Evolutionary conservation across 2,888 invertebrate genomes (phyloP).

Genomic region (Tachina lurida): DNA sequence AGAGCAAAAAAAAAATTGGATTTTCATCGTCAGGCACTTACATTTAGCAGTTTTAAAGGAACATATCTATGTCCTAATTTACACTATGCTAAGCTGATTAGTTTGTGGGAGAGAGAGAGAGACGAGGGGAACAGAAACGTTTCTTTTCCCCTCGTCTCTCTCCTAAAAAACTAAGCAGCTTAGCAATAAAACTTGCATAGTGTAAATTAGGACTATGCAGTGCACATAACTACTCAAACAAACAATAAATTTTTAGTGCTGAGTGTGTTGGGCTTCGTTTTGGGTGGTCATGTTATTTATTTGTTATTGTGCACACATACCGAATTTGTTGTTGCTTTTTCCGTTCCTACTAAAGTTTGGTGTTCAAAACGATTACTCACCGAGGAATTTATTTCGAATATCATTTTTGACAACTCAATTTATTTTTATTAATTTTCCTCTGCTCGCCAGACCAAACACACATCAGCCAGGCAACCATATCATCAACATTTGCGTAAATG

Average conservation of each 20-base stretch:
- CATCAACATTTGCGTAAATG: conserved; percentile 38
- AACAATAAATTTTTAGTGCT: background rate
- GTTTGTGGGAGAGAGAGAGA: too few relatives aligned
- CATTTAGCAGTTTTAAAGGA: conserved; percentile 71
- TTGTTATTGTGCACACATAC: conserved; percentile 30
- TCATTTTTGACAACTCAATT: conserved; percentile 83
- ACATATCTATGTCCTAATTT: too few relatives aligned
- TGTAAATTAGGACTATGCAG: too few relatives aligned
- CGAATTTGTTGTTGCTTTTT: conserved; percentile 38
- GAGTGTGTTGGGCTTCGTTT: conserved; percentile 32
- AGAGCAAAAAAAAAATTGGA: conserved; percentile 77
- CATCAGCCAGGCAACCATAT: conserved; percentile 39
- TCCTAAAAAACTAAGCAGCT: too few relatives aligned
- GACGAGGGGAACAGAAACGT: too few relatives aligned
- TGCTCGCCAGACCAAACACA: conserved; percentile 72
- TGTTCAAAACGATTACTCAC: conserved; percentile 82
- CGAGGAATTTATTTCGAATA: conserved; percentile 83
- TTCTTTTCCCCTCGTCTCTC: too few relatives aligned
- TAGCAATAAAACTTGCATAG: too few relatives aligned
- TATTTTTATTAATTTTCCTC: conserved; percentile 83
- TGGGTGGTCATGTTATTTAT: conserved; percentile 63
- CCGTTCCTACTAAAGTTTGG: conserved; percentile 70
- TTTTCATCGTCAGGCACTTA: conserved; percentile 78
- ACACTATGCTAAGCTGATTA: too few relatives aligned
- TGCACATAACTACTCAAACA: background rate